phyloP scores from a whole-genome alignment of 1,140 invertebrate genomes.

The Macrocentrus cingulum region DNA sequence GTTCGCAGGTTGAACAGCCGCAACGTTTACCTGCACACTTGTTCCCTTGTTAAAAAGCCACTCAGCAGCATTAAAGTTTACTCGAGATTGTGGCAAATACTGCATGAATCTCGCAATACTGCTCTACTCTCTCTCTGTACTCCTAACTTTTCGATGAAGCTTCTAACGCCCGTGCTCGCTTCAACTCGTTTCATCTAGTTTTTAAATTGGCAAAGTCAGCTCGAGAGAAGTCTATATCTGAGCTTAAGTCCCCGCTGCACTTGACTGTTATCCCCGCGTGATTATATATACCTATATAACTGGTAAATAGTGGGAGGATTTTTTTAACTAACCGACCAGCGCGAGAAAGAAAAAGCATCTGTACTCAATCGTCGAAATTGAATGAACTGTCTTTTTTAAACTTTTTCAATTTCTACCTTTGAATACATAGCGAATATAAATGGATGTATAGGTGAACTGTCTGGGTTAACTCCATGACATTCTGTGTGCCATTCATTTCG shows the following conservation, averaged over 20 bases:
- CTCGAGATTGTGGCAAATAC: neutral
- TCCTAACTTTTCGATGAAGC: constrained; percentile 2
- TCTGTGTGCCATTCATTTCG: neutral
- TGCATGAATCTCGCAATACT: neutral
- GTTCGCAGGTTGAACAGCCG: too few relatives aligned
- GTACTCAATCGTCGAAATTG: neutral
- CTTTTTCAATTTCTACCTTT: constrained; percentile 26
- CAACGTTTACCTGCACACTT: neutral
- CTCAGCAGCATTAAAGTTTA: neutral
- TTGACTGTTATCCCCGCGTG: neutral
- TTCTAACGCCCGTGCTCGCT: neutral
- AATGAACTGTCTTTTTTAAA: neutral
- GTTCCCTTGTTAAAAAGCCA: neutral
- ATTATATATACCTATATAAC: neutral
- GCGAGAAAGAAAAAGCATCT: neutral
- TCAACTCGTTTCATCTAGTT: constrained; percentile 13
- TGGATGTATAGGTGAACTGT: too few relatives aligned
- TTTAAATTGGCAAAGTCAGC: constrained; percentile 13
- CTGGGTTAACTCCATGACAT: neutral
- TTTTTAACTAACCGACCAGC: neutral
- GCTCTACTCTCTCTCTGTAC: neutral
- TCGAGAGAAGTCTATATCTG: neutral
- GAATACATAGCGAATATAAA: constrained; percentile 23
- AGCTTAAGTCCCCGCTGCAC: neutral
- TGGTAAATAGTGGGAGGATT: neutral